Evolutionary conservation across 2,797 vertebrate genomes (phyloP), one percentile per base, ranked within the genome.

Genomic region (Remorina albescens): DNA sequence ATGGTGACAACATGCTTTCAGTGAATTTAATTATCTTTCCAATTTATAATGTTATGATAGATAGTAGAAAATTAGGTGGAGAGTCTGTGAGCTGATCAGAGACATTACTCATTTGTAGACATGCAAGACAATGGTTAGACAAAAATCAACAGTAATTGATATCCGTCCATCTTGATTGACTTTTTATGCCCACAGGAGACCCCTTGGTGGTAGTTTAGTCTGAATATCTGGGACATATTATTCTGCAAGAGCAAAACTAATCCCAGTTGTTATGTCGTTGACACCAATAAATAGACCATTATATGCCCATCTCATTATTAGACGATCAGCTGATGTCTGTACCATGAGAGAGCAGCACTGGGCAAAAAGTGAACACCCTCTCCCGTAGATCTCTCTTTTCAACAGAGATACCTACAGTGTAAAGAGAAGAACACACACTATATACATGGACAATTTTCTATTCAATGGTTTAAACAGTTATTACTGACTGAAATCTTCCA

Each of bases 401-500:
- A 91, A 93, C 90, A 91, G 87, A 92, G 85, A 93, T 85, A 91
- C 93, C 93, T 94, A 91, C 54, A 87, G 87, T 51, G 68, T 83
- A 74, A 82, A 90, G 78, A 90, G 81, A 92, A 84, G 89, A 88
- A 91, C 90, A 91, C 85, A 91, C 70, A 91, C 83, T 13, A n/a
- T n/a, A n/a, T n/a, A n/a, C n/a, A n/a, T n/a, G n/a, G 65, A 83
- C 65, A 91, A 69, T 66, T 84, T 80, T 83, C 72, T 80, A 72
- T 78, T 84, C 51, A 78, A 70, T 82, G 46, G 26, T 42, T 68
- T 37, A n/a, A 64, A 75, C 72, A 75, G 23, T 13, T 44, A 39
- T 42, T 42, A 39, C 42, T 65, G 65, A 77, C 53, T 32, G 46
- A 80, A 36, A 86, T 74, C 49, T 42, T 53, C 36, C 41, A 65